Base-by-base conservation (phyloP, 37 sponge, comb jelly and placozoan genomes). In the Tethya wilhelma region DNA sequence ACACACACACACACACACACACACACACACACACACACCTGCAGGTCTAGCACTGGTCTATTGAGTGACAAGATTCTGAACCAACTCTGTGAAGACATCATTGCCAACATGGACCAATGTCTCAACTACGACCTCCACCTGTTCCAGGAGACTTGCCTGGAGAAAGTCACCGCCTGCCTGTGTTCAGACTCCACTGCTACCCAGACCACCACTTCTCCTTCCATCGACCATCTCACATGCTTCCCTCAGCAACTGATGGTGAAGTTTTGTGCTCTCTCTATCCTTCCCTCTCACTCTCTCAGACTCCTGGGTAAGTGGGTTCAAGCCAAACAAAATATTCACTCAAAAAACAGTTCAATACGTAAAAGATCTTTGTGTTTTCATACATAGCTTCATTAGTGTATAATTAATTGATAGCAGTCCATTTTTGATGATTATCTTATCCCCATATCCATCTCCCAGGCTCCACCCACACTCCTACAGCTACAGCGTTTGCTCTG, bases 211-310 rank as follows among this genome's bases (percentile, higher is more conserved):
- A 55, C 30, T 33, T 29, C 53, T 1, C 33, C 26, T 17, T 22
- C 43, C 22, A 2, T 44, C 59, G 66, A 64, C 33, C 28, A 56
- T 22, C 53, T 80, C 9, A 26, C 67, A 41, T 67, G 68, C 70
- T 71, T 94, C 28, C 85, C 92, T 2, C 42, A 79, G 37, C 88
- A 87, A 9, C 34, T 87, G 20, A 33, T 91, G 19, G 82, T 96
- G 20, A 93, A 93, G 64, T 1, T 96, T 23, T 41, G 33, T 0
- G 67, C 81, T 22, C 75, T 89, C 23, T 73, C 90, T 40, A 84
- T 96, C n/a, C 90, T 96, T 29, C 67, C 93, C 5, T 85, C 96
- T 53, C 73, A 92, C 79, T 78, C 76, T 37, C 82, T 96, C 17
- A 72, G 96, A 45, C 41, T 70, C 6, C 75, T 89, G 71, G 96